phyloP scores from a whole-genome alignment of 2,113 vertebrate genomes.

The Puma concolor region DNA sequence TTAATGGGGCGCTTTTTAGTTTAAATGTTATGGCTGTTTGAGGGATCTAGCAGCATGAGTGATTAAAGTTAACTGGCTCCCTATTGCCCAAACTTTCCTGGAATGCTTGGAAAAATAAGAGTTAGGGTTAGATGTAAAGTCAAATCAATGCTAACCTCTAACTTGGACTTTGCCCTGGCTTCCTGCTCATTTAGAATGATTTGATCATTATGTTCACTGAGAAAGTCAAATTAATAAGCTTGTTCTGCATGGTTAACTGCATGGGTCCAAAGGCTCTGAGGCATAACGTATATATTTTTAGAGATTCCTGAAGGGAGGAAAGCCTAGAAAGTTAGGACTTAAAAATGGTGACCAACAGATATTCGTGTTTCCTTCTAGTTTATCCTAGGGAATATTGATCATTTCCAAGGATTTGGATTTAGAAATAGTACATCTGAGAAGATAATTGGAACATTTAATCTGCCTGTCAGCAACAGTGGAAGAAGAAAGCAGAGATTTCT shows the following conservation, averaged over 20 bases:
- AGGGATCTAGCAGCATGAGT: not conserved
- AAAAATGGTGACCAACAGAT: not conserved
- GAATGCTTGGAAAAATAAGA: slow-evolving; percentile 13
- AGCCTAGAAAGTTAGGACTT: slow-evolving; percentile 21
- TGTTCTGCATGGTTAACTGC: slow-evolving; percentile 19
- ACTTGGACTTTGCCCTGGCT: not conserved
- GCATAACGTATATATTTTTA: slow-evolving; percentile 39
- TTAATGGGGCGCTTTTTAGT: not conserved
- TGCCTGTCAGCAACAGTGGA: not conserved
- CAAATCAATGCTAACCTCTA: not conserved
- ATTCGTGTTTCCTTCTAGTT: slow-evolving; percentile 16
- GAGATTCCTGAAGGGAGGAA: slow-evolving; percentile 30
- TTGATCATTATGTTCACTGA: slow-evolving; percentile 26
- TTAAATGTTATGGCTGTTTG: not conserved
- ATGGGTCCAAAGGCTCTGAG: not conserved
- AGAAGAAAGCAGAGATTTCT: not conserved
- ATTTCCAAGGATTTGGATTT: not conserved
- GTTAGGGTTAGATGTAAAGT: not conserved
- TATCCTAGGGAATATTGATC: not conserved
- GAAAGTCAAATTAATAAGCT: slow-evolving; percentile 54
- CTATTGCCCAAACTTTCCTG: not conserved
- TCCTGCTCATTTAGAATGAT: not conserved
- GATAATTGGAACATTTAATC: slow-evolving; percentile 15
- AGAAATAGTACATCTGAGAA: slow-evolving; percentile 11
- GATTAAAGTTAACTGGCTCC: slow-evolving; percentile 34